A percentile compares a stretch with the other conserved stretches of the same genome.
These are phyloP conservation scores for Phyllostomus hastatus DNA, from an alignment of 2,113 vertebrate species.

Conservation along the genomic window DNA sequence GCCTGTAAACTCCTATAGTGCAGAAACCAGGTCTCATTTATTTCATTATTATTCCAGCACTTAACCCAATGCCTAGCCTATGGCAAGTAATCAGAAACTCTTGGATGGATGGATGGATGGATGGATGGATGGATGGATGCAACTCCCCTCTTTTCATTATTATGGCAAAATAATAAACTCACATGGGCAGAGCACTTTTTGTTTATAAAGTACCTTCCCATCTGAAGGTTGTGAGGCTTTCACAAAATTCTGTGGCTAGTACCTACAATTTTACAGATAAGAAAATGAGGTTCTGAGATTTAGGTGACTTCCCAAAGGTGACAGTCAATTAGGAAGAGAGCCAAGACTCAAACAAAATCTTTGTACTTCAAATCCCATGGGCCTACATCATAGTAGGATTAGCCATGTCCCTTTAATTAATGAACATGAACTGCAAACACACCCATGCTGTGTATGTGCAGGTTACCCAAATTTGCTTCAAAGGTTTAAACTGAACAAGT, in stretches of 20 bases:
- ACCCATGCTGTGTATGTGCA: not conserved
- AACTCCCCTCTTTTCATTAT: not conserved
- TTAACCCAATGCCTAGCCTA: not conserved
- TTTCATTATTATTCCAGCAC: not conserved
- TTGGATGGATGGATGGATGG: not conserved
- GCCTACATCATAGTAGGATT: not conserved
- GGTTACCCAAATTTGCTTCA: not conserved
- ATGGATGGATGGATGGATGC: not conserved
- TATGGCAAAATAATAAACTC: conserved; percentile 14
- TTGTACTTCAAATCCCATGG: not conserved
- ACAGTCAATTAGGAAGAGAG: conserved; percentile 20
- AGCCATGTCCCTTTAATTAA: conserved; percentile 17
- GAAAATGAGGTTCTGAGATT: conserved; percentile 13
- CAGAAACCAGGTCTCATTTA: conserved; percentile 17
- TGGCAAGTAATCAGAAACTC: conserved; percentile 24
- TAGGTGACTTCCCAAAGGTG: not conserved
- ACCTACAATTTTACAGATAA: not conserved
- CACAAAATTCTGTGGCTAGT: conserved; percentile 5
- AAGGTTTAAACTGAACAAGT: conserved; percentile 24
- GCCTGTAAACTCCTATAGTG: not conserved
- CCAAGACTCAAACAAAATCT: not conserved
- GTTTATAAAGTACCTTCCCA: not conserved
- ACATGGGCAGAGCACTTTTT: not conserved
- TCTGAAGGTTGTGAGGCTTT: not conserved
- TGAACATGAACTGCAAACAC: not conserved